Percentiles rank a stretch among this genome's conserved stretches.
phyloP scores from a whole-genome alignment of 2,888 invertebrate species.

The Lasioglossum pauxillum region DNA sequence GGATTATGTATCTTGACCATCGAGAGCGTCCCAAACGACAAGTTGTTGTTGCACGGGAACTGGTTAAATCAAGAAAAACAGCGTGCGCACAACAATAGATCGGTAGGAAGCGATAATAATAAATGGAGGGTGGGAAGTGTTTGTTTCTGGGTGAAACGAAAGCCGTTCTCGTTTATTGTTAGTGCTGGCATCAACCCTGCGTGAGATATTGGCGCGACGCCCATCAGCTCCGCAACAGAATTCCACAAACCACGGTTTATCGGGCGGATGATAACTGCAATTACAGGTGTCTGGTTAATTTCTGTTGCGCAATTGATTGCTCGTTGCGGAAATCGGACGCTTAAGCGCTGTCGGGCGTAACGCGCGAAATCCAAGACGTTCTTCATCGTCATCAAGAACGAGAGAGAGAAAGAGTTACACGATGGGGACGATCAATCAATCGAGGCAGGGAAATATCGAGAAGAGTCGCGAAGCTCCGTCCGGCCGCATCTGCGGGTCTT shows the following conservation, averaged over 20 bases:
- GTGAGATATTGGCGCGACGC: conserved; percentile 29
- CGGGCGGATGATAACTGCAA: conserved; percentile 2
- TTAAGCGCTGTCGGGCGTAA: neutral
- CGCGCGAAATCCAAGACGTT: neutral
- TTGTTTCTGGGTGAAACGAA: conserved; percentile 38
- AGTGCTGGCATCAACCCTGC: conserved; percentile 26
- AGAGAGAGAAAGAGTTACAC: neutral
- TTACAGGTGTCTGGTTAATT: conserved; percentile 16
- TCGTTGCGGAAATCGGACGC: neutral
- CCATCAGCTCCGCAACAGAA: conserved; percentile 22
- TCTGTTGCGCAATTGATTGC: neutral
- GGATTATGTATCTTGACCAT: neutral
- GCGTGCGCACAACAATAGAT: neutral
- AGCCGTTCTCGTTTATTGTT: conserved; percentile 47
- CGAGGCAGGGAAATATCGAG: conserved; percentile 27
- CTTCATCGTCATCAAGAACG: too few species aligned
- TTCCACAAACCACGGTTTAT: conserved; percentile 20
- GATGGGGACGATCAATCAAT: conserved; percentile 31
- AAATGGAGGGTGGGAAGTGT: conserved; percentile 19
- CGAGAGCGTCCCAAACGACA: neutral
- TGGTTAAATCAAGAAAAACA: neutral
- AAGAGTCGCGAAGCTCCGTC: conserved; percentile 52
- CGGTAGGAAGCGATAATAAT: conserved; percentile 3
- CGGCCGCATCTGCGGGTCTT: conserved; percentile 72
- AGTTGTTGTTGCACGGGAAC: neutral